phyloP scores from a whole-genome alignment of 1,140 invertebrate genomes.

The Archivesica marissinica region DNA sequence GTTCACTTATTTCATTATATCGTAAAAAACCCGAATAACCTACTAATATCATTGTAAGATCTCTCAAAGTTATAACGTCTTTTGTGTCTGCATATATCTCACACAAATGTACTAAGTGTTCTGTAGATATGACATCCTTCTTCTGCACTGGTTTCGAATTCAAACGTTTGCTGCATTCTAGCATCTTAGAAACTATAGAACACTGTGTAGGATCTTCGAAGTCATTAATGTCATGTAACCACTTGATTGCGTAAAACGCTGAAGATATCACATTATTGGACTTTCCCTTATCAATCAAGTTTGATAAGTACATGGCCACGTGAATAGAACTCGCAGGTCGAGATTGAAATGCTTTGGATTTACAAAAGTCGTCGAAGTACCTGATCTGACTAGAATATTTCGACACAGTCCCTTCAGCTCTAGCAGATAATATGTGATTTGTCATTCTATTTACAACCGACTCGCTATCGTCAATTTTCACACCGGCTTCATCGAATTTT shows the following conservation, averaged over 20 bases:
- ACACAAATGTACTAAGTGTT: conserved; percentile 43
- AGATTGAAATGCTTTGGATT: too few species aligned
- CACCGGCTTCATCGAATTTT: background rate
- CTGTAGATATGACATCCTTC: background rate
- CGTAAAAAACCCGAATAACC: conserved; percentile 58
- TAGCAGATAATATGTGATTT: conserved; percentile 5
- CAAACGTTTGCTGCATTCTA: too few species aligned
- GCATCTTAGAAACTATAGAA: conserved; percentile 8
- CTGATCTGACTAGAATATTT: conserved; percentile 48
- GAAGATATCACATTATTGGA: conserved; percentile 28
- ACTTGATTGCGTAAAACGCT: too few species aligned
- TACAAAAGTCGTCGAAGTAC: too few species aligned
- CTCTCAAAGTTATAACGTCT: conserved; percentile 51
- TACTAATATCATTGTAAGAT: conserved; percentile 60
- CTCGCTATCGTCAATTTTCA: background rate
- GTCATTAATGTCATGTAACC: too few species aligned
- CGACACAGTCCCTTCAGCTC: background rate
- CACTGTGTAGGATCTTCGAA: background rate
- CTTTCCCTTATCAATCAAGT: conserved; percentile 37
- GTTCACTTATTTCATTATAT: conserved; percentile 54
- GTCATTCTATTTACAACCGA: conserved; percentile 18
- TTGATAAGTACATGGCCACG: conserved; percentile 58
- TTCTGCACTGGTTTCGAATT: too few species aligned
- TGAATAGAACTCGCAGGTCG: too few species aligned
- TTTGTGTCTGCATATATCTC: conserved; percentile 22